Conservation (phyloP, 92 coral and sea anemone genomes). For the Porites divaricata region DNA sequence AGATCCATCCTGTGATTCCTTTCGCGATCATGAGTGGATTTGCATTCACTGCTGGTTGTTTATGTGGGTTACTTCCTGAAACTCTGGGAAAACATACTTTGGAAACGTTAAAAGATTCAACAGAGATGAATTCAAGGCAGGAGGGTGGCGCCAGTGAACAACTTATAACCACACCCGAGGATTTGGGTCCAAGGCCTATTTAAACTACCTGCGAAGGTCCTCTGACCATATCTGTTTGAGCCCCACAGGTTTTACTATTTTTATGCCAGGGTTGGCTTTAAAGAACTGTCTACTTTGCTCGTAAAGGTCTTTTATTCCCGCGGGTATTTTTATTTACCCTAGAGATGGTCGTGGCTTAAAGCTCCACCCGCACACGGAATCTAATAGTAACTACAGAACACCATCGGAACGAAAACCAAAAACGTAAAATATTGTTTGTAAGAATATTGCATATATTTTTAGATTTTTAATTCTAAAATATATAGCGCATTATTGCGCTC, state of each 20-base stretch:
- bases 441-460: too few relatives aligned
- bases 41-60: conserved; percentile 70
- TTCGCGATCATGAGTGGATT: conserved; percentile 74
- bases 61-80: conserved; percentile 72
- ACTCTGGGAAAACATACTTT: conserved; percentile 79
- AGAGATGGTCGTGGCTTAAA: background rate
- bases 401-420: too few relatives aligned
- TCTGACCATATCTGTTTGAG: conserved; percentile 4
- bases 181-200: too few relatives aligned
- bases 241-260: background rate
- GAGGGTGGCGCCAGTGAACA: background rate
- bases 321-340: background rate
- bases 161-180: background rate
- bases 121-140: background rate
- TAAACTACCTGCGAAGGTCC: background rate
- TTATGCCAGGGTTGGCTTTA: too few relatives aligned
- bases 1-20: conserved; percentile 73
- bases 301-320: too few relatives aligned
- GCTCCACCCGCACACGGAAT: background rate
- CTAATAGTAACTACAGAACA: background rate
- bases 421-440: too few relatives aligned
- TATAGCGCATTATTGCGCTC: too few relatives aligned
- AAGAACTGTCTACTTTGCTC: too few relatives aligned
- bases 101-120: conserved; percentile 70
- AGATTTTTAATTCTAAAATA: too few relatives aligned